Percentiles rank a stretch among this genome's conserved stretches.
Conservation (phyloP, 2,797 vertebrate genomes). For the Typhlichthys subterraneus region DNA sequence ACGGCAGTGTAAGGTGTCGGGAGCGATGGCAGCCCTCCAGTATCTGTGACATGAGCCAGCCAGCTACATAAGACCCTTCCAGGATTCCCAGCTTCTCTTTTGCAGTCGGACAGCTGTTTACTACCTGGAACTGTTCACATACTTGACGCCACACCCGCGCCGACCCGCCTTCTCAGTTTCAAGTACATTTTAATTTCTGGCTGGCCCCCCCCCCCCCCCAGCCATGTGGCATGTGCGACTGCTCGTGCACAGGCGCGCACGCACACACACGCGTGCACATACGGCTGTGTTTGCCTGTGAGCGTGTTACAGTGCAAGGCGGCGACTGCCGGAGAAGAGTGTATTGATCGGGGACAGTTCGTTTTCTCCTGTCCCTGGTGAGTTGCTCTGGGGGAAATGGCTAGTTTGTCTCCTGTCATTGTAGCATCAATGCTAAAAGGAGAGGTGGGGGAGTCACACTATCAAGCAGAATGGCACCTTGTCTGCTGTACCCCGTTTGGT, state of each 20-base stretch:
- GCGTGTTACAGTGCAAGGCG: neutral
- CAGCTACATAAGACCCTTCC: no score
- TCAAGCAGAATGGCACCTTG: neutral
- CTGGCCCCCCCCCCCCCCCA: neutral
- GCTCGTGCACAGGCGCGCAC: no score
- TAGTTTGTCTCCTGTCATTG: constrained; percentile 80
- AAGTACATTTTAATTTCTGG: neutral
- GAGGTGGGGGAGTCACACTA: constrained; percentile 3
- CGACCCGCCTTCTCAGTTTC: no score
- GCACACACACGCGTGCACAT: neutral
- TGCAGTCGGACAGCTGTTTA: no score
- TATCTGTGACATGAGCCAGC: no score
- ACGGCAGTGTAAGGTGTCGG: no score
- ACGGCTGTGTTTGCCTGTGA: constrained; percentile 12
- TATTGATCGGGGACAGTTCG: constrained; percentile 79
- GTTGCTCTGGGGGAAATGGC: constrained; percentile 75
- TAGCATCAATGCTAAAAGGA: constrained; percentile 66
- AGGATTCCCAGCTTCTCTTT: no score
- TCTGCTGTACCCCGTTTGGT: neutral
- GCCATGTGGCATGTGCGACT: no score
- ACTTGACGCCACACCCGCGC: no score
- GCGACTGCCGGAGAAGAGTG: constrained; percentile 53
- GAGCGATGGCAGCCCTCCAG: no score
- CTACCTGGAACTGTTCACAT: no score
- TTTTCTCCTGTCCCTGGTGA: constrained; percentile 77